Evolutionary conservation across 2,888 invertebrate species (phyloP).

Genomic region (Platycnemis pennipes): DNA sequence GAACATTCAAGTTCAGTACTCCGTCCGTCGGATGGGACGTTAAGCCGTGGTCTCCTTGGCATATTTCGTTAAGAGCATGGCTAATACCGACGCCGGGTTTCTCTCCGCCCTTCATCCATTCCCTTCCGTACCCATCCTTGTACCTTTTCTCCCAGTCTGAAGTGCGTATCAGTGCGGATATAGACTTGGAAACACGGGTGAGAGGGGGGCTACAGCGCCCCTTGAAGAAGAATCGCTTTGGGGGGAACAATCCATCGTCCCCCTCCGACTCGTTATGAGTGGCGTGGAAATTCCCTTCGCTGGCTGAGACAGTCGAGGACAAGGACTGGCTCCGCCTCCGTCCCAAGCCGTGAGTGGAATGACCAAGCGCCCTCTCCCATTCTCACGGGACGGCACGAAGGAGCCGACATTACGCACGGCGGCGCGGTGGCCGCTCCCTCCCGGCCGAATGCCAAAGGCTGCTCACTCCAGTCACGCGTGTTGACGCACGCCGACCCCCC

Average conservation of each 20-base stretch:
- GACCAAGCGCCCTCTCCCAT: background rate
- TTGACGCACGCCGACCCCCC: background rate
- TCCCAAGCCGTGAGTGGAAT: conserved; percentile 19
- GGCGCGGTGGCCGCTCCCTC: background rate
- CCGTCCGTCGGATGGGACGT: too few species aligned
- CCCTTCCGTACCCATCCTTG: too few species aligned
- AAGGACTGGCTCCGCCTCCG: background rate
- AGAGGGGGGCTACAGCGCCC: too few species aligned
- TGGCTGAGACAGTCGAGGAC: background rate
- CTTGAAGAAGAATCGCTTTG: too few species aligned
- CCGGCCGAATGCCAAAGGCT: conserved; percentile 4
- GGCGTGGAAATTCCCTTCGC: conserved; percentile 4
- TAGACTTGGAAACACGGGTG: too few species aligned
- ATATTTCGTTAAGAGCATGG: too few species aligned
- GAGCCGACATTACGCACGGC: background rate
- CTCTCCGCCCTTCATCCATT: too few species aligned
- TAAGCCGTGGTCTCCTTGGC: too few species aligned
- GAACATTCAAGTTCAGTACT: too few species aligned
- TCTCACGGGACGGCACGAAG: conserved; percentile 9
- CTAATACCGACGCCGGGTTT: too few species aligned
- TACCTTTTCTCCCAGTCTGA: too few species aligned
- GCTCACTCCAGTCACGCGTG: conserved; percentile 12
- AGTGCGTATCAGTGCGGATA: too few species aligned
- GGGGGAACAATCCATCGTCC: background rate
- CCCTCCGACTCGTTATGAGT: background rate